These are phyloP conservation scores for Diachasma alloeum DNA, from an alignment of 1,140 invertebrate species.

Conservation along the genomic window DNA sequence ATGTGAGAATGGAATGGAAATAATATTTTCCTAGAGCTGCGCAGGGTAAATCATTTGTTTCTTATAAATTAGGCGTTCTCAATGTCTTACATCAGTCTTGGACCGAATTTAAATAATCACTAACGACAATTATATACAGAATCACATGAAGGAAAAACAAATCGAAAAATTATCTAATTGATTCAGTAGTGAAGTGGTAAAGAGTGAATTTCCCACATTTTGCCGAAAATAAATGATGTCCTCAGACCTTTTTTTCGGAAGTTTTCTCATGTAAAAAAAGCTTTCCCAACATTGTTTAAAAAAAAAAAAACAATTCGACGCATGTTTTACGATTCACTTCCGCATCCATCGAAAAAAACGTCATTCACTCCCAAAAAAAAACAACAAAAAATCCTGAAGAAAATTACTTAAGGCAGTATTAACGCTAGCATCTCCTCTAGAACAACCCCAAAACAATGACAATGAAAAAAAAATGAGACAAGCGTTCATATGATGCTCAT, in stretches of 20 bases:
- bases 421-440: background rate
- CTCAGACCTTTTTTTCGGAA: no score
- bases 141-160: background rate
- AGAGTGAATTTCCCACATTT: no score
- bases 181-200: background rate
- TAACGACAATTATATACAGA: background rate
- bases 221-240: no score
- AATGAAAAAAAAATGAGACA: background rate
- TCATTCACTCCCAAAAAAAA: background rate
- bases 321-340: no score
- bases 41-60: background rate
- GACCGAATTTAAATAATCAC: background rate
- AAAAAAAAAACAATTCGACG: no score
- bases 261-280: no score
- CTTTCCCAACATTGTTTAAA: no score
- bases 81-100: background rate
- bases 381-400: background rate
- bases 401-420: background rate
- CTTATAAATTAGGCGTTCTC: background rate
- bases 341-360: background rate
- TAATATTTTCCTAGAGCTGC: background rate
- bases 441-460: background rate
- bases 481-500: slow-evolving; percentile 62
- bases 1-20: background rate
- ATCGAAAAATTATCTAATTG: background rate